Conservation (phyloP, 2,797 vertebrate species). For the Lepus townsendii region DNA sequence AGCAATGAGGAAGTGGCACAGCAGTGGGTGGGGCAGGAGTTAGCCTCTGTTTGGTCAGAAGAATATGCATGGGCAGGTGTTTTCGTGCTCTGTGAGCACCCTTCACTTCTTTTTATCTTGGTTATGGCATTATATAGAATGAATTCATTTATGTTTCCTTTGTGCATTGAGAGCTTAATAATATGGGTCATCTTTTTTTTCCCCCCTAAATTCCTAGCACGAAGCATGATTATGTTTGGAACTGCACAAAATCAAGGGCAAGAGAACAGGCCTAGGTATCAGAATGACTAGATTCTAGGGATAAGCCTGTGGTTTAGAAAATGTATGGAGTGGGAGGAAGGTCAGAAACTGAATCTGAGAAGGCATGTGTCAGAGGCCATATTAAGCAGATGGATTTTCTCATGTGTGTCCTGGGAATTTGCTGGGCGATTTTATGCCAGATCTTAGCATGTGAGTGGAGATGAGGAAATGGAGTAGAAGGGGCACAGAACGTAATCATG, state of each 20-base stretch:
- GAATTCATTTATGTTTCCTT: background rate
- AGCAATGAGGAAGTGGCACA: background rate
- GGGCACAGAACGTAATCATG: background rate
- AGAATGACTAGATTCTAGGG: background rate
- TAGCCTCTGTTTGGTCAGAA: background rate
- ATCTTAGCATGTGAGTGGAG: background rate
- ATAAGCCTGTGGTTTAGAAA: background rate
- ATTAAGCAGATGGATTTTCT: background rate
- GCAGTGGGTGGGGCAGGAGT: background rate
- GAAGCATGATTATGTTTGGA: background rate
- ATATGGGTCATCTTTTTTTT: background rate
- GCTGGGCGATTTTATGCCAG: background rate
- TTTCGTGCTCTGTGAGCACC: background rate
- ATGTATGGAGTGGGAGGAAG: background rate
- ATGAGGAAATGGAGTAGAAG: background rate
- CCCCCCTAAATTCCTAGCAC: background rate
- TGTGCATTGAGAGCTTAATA: background rate
- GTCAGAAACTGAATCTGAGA: background rate
- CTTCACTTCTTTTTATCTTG: background rate
- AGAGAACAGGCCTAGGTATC: background rate
- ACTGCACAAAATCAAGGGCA: background rate
- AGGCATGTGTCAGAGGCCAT: background rate
- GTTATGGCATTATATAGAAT: background rate
- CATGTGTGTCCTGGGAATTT: background rate
- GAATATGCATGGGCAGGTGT: background rate